Conservation (phyloP, 2,113 vertebrate genomes). For the Tapirus terrestris region DNA sequence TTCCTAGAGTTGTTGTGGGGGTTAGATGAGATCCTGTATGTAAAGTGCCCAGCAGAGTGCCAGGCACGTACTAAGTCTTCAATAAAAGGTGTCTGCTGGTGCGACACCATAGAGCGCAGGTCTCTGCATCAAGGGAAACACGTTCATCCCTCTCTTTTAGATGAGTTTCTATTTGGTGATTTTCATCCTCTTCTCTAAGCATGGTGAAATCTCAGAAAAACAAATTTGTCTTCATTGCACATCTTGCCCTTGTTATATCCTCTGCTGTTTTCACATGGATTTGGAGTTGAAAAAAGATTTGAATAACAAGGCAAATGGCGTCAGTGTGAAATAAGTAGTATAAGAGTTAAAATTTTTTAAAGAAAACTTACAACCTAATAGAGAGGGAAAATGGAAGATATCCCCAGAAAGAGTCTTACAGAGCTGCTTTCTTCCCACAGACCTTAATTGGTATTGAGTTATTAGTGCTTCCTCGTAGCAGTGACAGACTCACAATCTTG, state of each 20-base stretch:
- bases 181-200: background rate
- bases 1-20: background rate
- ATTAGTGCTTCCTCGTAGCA: background rate
- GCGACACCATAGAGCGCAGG: rapidly evolving
- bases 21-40: background rate
- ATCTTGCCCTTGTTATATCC: background rate
- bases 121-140: background rate
- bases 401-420: background rate
- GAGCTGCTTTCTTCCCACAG: background rate
- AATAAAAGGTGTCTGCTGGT: background rate
- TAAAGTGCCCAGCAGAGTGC: background rate
- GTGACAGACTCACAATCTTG: background rate
- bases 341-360: background rate
- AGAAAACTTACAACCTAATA: background rate
- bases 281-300: background rate
- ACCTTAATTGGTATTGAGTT: background rate
- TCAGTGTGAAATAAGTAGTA: background rate
- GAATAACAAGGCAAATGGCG: background rate
- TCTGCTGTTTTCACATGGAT: background rate
- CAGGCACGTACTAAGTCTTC: background rate
- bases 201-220: background rate
- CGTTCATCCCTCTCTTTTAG: background rate
- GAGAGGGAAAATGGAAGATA: background rate
- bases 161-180: background rate
- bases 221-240: background rate